Conservation (phyloP, 2,797 vertebrate species). For the Enteromius anoplus region DNA sequence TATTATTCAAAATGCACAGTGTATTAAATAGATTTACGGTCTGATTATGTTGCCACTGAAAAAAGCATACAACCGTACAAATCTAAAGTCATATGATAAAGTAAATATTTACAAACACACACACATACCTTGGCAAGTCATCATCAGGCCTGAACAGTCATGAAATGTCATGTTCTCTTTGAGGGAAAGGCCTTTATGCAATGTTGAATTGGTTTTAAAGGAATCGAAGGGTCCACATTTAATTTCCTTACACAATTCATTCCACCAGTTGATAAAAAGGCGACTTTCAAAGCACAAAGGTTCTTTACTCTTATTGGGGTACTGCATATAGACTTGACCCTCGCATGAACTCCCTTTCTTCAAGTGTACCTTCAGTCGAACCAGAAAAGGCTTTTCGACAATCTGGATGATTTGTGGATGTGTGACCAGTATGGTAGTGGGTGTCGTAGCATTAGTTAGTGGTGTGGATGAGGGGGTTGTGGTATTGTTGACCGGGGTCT, state of each 20-base stretch:
- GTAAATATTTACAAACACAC: not conserved
- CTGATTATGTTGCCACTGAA: not conserved
- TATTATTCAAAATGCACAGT: not conserved
- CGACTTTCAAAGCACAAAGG: not conserved
- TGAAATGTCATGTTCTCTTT: rapidly evolving
- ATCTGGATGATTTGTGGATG: rapidly evolving
- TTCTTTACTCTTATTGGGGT: rapidly evolving
- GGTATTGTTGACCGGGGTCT: rapidly evolving
- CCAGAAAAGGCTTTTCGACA: rapidly evolving
- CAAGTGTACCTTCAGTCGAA: slow-evolving; percentile 26
- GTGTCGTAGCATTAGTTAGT: rapidly evolving
- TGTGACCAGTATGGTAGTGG: not conserved
- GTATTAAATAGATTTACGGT: not conserved
- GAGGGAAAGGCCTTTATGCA: rapidly evolving
- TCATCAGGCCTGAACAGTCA: rapidly evolving
- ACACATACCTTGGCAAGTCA: slow-evolving; percentile 62
- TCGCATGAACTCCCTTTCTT: slow-evolving; percentile 11
- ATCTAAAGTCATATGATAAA: not conserved
- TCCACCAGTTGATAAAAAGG: rapidly evolving
- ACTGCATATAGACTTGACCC: slow-evolving; percentile 25
- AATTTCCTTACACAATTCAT: slow-evolving; percentile 45
- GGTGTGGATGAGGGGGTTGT: rapidly evolving
- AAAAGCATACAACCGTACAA: slow-evolving; percentile 19
- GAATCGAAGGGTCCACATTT: not conserved
- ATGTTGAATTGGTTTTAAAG: rapidly evolving